Base-by-base conservation (phyloP, 2,888 invertebrate species). In the Cephus nigrinus region DNA sequence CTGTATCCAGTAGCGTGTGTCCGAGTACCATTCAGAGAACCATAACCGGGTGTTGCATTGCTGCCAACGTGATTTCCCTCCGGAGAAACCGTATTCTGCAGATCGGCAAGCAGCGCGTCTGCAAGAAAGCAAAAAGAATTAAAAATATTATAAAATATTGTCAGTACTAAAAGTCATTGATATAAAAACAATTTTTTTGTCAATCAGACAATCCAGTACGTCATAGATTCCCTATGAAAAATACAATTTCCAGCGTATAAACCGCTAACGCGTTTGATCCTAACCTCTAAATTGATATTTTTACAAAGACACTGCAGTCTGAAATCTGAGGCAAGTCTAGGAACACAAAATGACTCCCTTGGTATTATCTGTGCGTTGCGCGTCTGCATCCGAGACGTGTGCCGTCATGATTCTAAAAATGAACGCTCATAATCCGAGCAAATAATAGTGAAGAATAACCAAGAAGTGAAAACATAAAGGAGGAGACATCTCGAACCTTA, bases 81-180 rank as follows among this genome's bases (percentile, higher is more conserved):
- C 81, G 93, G 91, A 69, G 97, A 96, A 85, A 98, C 97, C 12
- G 98, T 98, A 88, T 98, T 98, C 92, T 99, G 98, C 79, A 99
- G 94, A 91, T 99, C 99, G 79, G 98, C 98, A 89, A 99, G 94
- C 84, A 99, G 93, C 81, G 98, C 98, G 94, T 99, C 99, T 99
- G 94, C 76, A 95, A 95, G 88, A 84, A 86, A 87, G 4, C 4
- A 30, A 15, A 71, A 23, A 23, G n/a, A 71, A 71, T 71, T 0
- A 9, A 33, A 12, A 71, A 71, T 35, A 35, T 35, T 12, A 15
- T 9, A 55, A 15, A 23, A 55, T 9, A 55, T 55, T 5, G 2
- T 23, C 23, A 23, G 9, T 4, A 55, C 23, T 15, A 23, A 55
- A 9, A 23, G 40, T 23, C 15, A 55, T 55, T 0, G 55, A 23